Evolutionary conservation across 2,888 invertebrate genomes (phyloP).

Genomic region (Seira musarum): DNA sequence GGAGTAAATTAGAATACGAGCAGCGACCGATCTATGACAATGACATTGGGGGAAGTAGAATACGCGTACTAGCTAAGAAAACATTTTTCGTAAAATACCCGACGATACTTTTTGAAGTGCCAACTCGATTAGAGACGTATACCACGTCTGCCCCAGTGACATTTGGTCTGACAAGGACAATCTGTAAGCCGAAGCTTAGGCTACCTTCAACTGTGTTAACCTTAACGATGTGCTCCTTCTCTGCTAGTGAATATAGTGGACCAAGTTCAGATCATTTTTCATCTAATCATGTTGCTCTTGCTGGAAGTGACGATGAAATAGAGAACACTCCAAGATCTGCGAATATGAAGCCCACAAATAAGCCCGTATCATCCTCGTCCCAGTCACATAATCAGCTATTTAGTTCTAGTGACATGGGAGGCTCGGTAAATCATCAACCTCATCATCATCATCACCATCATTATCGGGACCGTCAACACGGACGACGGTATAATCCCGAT

Average conservation of each 20-base stretch:
- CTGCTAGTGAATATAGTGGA: conserved; percentile 41
- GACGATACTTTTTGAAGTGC: conserved; percentile 68
- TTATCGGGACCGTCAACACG: conserved; percentile 47
- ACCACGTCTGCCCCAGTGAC: conserved; percentile 66
- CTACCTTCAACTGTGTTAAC: conserved; percentile 66
- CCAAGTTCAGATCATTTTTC: conserved; percentile 54
- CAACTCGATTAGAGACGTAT: conserved; percentile 67
- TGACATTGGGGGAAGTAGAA: not conserved
- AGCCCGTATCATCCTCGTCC: conserved; percentile 26
- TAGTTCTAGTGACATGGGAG: conserved; percentile 9
- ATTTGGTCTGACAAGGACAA: conserved; percentile 66
- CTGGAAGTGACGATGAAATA: conserved; percentile 25
- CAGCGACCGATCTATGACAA: conserved; percentile 13
- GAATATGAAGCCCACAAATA: conserved; percentile 25
- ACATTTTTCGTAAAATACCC: conserved; percentile 58
- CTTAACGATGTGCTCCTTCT: conserved; percentile 60
- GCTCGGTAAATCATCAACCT: conserved; percentile 4
- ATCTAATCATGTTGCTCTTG: conserved; percentile 29
- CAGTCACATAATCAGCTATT: conserved; percentile 13
- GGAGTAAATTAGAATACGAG: conserved; percentile 15
- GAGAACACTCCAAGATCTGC: not conserved
- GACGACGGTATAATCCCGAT: conserved; percentile 48
- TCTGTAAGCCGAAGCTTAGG: conserved; percentile 66
- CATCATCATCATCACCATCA: conserved; percentile 36
- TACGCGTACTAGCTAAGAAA: conserved; percentile 46